Base-by-base conservation (phyloP, 1,140 invertebrate species). In the Cotesia typhae region DNA sequence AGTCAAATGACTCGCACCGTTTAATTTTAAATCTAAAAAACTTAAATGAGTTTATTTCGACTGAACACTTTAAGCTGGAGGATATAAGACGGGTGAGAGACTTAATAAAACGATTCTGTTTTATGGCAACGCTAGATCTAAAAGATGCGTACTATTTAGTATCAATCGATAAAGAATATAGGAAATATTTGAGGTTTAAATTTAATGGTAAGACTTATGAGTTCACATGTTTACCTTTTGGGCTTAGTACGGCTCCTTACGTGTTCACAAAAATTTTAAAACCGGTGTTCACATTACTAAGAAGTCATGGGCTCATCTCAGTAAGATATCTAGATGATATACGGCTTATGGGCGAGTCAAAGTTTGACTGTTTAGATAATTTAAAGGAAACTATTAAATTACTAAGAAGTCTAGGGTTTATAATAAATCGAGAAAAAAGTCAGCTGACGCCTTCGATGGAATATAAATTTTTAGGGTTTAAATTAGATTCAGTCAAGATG, bases 181-280 rank as follows among this genome's bases (percentile, higher is more conserved):
- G 9, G 7, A 53, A 67, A 55, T 67, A 12, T 67, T 35, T 64
- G 14, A 10, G 61, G 3, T 64, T 64, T 64, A 10, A 38, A 38
- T 64, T 38, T 4, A 64, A 64, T 10, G 37, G n/a, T 28, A 41
- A 64, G 14, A 10, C 36, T 37, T 64, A 28, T 41, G 37, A 70
- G 20, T 70, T 70, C 12, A 64, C 2, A 1, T 51, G 57, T 52
- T 52, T 70, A 36, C 68, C 59, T 5, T 64, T 70, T 52, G 68
- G 59, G n/a, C 17, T 70, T 4, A 52, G 17, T 36, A 63, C 59
- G 0, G 60, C 9, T 36, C 59, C 68, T 5, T 52, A 52, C 47
- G n/a, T 36, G 28, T 70, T 70, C 51, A 63, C 68, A 10, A 70
- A 70, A 28, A 10, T 70, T 36, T 12, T 64, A 14, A 70, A 64